These are phyloP conservation scores for Cyclophora punctaria DNA, from an alignment of 2,888 invertebrate genomes.

Conservation along the genomic window DNA sequence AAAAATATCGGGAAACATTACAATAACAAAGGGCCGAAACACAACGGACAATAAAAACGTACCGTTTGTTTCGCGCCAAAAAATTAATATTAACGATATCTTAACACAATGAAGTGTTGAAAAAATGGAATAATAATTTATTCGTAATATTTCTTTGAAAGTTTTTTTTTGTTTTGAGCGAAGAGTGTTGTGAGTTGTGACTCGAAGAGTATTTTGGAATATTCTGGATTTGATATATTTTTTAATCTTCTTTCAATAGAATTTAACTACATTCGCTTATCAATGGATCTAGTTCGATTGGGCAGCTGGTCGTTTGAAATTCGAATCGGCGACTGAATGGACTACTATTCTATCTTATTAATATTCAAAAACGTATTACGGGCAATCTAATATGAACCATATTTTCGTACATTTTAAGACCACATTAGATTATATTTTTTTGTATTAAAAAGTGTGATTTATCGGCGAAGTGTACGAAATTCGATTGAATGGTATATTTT, in stretches of 20 bases:
- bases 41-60: constrained; percentile 64
- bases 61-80: constrained; percentile 68
- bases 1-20: constrained; percentile 41
- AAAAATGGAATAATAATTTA: constrained; percentile 63
- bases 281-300: constrained; percentile 22
- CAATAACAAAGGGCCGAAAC: constrained; percentile 26
- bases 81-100: constrained; percentile 76
- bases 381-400: not conserved
- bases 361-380: not conserved
- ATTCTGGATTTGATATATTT: too few relatives aligned
- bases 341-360: not conserved
- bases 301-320: constrained; percentile 22
- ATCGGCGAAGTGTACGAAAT: constrained; percentile 39
- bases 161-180: constrained; percentile 36
- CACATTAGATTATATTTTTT: not conserved
- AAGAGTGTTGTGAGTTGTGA: too few relatives aligned
- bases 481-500: constrained; percentile 66
- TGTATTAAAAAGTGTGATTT: constrained; percentile 10
- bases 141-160: constrained; percentile 65
- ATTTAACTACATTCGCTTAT: constrained; percentile 2
- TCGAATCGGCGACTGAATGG: constrained; percentile 2
- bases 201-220: too few relatives aligned
- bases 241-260: too few relatives aligned
- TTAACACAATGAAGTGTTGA: constrained; percentile 60
- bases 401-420: not conserved